Conservation (phyloP, 2,797 vertebrate species). For the Propithecus deckenii region DNA sequence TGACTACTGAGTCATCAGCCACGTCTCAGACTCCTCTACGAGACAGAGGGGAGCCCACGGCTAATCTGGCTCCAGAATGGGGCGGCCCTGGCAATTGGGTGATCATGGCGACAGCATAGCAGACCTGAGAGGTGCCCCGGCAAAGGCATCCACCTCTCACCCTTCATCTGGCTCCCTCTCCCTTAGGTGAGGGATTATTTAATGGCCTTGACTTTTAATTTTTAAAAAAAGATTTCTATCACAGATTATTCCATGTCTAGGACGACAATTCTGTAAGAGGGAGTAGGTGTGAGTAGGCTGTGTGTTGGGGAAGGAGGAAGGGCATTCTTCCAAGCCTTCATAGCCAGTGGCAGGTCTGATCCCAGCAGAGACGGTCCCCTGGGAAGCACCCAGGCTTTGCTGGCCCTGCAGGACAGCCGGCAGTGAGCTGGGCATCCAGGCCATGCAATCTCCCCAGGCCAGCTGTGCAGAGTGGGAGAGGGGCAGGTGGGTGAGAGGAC, state of each 20-base stretch:
- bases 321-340: not conserved
- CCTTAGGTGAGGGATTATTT: not conserved
- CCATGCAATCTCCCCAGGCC: accelerated
- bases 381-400: not conserved
- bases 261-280: not conserved
- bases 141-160: not conserved
- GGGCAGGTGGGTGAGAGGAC: not conserved
- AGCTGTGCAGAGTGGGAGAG: not conserved
- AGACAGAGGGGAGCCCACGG: not conserved
- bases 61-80: not conserved
- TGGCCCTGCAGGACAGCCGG: not conserved
- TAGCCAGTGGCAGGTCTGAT: not conserved
- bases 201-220: not conserved
- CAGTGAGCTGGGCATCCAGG: not conserved
- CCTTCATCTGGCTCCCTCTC: not conserved
- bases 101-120: not conserved
- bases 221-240: not conserved
- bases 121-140: not conserved
- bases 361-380: not conserved
- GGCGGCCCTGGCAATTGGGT: not conserved
- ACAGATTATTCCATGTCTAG: not conserved
- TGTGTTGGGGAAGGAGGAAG: not conserved
- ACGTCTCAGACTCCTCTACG: not conserved
- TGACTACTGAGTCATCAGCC: not conserved
- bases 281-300: not conserved